A percentile compares a stretch with the other conserved stretches of the same genome.
Conservation (phyloP, 2,113 vertebrate genomes). For the Zingel zingel region DNA sequence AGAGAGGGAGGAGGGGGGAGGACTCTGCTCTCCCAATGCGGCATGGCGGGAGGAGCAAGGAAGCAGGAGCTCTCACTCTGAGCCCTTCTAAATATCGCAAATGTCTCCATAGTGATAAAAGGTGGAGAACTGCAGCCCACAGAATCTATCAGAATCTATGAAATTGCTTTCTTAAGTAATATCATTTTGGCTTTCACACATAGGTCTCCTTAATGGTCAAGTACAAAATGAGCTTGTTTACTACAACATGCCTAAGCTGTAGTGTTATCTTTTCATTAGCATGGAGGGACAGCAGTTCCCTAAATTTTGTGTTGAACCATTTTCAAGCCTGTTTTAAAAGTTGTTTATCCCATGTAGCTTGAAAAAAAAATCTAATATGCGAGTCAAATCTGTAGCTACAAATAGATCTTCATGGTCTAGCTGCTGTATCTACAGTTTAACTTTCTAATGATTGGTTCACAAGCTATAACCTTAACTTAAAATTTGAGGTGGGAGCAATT, state of each 20-base stretch:
- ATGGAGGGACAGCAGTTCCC: not conserved
- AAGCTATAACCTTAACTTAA: not conserved
- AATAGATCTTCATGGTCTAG: not conserved
- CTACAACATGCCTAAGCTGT: not conserved
- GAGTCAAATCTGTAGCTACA: not conserved
- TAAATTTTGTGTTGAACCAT: not conserved
- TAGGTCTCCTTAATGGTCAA: not conserved
- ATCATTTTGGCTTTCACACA: not conserved
- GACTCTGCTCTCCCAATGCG: conserved; percentile 52
- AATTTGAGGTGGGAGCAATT: not conserved
- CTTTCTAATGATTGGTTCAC: not conserved
- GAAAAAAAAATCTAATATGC: not conserved
- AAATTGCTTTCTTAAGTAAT: not conserved
- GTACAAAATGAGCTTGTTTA: not conserved
- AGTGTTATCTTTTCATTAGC: not conserved
- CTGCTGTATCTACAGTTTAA: not conserved
- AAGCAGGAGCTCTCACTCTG: conserved; percentile 63
- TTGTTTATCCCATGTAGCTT: not conserved
- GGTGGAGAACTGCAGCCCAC: not conserved
- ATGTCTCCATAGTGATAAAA: not conserved
- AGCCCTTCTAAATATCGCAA: not conserved
- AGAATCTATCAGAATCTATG: not conserved
- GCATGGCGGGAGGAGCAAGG: conserved; percentile 45
- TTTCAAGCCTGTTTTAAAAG: not conserved
- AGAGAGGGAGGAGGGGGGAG: conserved; percentile 43